Evolutionary conservation across 2,113 vertebrate genomes (phyloP).

Genomic region (Dinomys branickii): DNA sequence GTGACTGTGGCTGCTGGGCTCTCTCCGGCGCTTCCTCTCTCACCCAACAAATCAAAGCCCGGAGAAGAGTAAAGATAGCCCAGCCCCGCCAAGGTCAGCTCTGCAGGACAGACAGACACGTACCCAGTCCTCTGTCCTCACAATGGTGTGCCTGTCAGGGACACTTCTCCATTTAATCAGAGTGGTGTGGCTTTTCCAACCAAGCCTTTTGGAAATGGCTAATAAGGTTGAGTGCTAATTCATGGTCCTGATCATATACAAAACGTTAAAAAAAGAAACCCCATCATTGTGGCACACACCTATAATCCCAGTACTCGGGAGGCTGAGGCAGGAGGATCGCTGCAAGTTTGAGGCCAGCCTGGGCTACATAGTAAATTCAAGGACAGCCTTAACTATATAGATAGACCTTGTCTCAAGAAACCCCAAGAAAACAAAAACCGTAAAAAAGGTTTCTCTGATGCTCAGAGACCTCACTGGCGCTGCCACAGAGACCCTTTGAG

Average conservation of each 20-base stretch:
- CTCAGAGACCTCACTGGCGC: not conserved
- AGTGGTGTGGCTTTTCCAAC: not conserved
- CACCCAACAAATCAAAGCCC: slow-evolving; percentile 56
- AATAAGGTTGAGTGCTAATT: not conserved
- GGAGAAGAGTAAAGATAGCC: slow-evolving; percentile 38
- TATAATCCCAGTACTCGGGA: not conserved
- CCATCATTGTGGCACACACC: not conserved
- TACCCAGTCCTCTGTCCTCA: not conserved
- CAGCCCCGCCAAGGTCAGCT: not conserved
- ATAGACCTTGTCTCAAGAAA: not conserved
- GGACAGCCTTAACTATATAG: not conserved
- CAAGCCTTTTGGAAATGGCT: not conserved
- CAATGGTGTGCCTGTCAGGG: not conserved
- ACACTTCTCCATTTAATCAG: not conserved
- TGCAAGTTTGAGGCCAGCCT: not conserved
- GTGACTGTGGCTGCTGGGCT: slow-evolving; percentile 39
- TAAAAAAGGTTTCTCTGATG: not conserved
- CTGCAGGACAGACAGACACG: not conserved
- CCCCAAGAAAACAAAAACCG: not conserved
- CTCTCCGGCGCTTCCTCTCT: slow-evolving; percentile 57
- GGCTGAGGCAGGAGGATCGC: not conserved
- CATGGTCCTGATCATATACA: not conserved
- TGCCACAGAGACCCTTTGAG: not conserved
- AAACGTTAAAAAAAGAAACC: not conserved
- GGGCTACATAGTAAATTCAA: not conserved